Percentiles rank a stretch among this genome's conserved stretches.
phyloP scores from a whole-genome alignment of 2,113 vertebrate genomes.

The Mionectes macconnelli region DNA sequence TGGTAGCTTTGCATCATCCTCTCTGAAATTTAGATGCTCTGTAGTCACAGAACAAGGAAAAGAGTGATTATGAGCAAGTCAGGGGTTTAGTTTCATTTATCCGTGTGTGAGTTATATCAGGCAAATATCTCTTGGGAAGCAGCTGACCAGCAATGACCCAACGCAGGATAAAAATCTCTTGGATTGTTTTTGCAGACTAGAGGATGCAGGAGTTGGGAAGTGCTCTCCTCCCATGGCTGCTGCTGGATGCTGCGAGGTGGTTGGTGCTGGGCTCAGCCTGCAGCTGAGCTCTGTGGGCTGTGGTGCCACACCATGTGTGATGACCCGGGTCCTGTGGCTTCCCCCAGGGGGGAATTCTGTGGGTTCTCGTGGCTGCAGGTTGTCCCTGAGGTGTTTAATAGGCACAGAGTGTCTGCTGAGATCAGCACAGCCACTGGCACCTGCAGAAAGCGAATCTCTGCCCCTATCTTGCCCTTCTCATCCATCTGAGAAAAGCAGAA shows the following conservation, averaged over 20 bases:
- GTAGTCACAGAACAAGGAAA: not conserved
- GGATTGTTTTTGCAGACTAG: not conserved
- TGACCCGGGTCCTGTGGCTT: not conserved
- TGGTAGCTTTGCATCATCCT: not conserved
- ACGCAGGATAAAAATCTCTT: not conserved
- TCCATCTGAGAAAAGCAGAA: not conserved
- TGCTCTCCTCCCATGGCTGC: not conserved
- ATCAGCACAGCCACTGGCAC: not conserved
- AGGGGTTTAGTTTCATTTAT: not conserved
- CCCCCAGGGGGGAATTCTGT: accelerated
- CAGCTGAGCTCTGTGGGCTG: not conserved
- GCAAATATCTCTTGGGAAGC: not conserved
- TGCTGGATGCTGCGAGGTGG: not conserved
- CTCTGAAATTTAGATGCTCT: not conserved
- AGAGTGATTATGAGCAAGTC: not conserved
- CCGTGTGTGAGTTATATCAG: not conserved
- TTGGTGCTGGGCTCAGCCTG: accelerated
- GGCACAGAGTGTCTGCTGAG: not conserved
- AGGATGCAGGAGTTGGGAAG: not conserved
- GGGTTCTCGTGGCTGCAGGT: accelerated
- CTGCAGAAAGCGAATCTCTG: not conserved
- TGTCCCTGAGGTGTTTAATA: not conserved
- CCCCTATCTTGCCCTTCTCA: not conserved
- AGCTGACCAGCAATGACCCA: not conserved
- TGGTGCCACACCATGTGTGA: accelerated